A percentile compares a stretch with the other conserved stretches of the same genome.
phyloP scores from a whole-genome alignment of 2,797 vertebrate genomes.

The Neosilurus mollespiculum region DNA sequence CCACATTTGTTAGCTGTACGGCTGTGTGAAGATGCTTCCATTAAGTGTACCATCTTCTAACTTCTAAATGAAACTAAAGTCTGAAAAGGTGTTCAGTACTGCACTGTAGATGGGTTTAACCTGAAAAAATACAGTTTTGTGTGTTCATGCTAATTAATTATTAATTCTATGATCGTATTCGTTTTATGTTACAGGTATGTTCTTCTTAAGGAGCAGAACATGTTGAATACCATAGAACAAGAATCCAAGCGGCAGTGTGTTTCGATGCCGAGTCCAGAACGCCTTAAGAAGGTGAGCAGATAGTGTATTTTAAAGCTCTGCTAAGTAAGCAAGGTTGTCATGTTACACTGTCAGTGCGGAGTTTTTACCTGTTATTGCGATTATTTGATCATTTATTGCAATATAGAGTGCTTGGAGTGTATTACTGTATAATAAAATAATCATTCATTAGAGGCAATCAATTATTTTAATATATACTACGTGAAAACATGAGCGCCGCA shows the following conservation, averaged over 20 bases:
- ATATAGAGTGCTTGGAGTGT: background rate
- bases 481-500: too few relatives aligned
- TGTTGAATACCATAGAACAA: conserved; percentile 89
- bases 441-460: too few relatives aligned
- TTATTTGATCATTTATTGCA: background rate
- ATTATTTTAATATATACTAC: too few relatives aligned
- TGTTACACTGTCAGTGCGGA: background rate
- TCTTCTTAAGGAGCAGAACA: conserved; percentile 95
- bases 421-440: background rate
- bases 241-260: conserved; percentile 82
- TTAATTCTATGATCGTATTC: background rate
- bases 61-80: background rate
- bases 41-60: background rate
- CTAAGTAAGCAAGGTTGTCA: background rate
- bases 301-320: background rate
- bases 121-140: background rate
- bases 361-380: background rate
- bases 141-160: background rate
- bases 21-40: background rate
- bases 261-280: conserved; percentile 91
- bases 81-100: background rate
- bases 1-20: background rate
- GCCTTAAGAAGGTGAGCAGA: conserved; percentile 83
- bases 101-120: background rate
- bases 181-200: conserved; percentile 82